These are phyloP conservation scores for Aporophyla lueneburgensis DNA, from an alignment of 2,888 invertebrate species.

Conservation along the genomic window DNA sequence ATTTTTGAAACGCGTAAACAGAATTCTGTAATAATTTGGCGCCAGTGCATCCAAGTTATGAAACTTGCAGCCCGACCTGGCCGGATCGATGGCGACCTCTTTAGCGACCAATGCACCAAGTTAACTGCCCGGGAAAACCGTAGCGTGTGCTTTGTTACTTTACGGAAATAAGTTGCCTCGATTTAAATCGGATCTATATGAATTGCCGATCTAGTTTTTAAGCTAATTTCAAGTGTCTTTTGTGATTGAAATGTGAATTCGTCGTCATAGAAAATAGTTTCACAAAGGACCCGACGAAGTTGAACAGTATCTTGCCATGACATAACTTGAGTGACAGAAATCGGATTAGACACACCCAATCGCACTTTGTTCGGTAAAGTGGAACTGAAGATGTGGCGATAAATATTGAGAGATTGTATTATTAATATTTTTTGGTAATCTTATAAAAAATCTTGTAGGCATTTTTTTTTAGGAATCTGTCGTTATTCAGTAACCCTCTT, in stretches of 20 bases:
- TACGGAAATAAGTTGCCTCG: constrained; percentile 63
- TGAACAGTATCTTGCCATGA: constrained; percentile 17
- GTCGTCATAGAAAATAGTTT: constrained; percentile 33
- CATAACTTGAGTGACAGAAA: constrained; percentile 53
- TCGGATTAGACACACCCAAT: constrained; percentile 47
- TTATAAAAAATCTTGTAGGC: constrained; percentile 3
- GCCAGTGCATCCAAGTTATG: constrained; percentile 78
- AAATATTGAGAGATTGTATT: constrained; percentile 36
- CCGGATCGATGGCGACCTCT: constrained; percentile 88
- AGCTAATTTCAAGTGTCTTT: constrained; percentile 37
- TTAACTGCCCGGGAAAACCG: constrained; percentile 83
- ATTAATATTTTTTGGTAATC: constrained; percentile 8
- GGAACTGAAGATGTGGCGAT: constrained; percentile 26
- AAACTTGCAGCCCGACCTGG: constrained; percentile 77
- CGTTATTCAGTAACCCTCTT: too few species aligned
- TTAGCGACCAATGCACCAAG: constrained; percentile 89
- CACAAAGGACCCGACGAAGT: constrained; percentile 16
- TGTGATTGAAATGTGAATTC: constrained; percentile 26
- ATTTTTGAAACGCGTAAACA: constrained; percentile 70
- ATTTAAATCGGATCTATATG: constrained; percentile 46
- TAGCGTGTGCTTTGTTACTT: constrained; percentile 69
- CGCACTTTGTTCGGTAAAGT: constrained; percentile 39
- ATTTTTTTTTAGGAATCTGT: too few species aligned
- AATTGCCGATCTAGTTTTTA: constrained; percentile 47
- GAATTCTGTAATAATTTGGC: constrained; percentile 79